Percentiles rank a stretch among this genome's conserved stretches.
Evolutionary conservation across 2,113 vertebrate species (phyloP).

Genomic region (Perca fluviatilis): DNA sequence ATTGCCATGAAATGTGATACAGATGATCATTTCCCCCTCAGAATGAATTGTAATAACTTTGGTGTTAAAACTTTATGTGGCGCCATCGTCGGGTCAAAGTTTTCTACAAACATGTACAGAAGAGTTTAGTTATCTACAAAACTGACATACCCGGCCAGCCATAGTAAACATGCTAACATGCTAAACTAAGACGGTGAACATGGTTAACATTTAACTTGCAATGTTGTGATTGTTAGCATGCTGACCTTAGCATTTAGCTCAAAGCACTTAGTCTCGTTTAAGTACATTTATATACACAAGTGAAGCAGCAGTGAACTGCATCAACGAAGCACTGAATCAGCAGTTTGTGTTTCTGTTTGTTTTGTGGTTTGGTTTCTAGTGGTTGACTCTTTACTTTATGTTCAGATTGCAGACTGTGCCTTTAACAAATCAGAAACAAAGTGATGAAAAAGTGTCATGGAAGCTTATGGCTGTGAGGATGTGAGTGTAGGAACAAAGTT

Average conservation of each 20-base stretch:
- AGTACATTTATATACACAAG: neutral
- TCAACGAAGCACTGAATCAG: neutral
- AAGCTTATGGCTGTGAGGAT: neutral
- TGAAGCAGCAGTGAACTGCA: neutral
- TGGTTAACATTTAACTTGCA: neutral
- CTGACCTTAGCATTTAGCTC: neutral
- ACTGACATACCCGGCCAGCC: neutral
- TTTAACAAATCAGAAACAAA: conserved; percentile 13
- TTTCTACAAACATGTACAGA: neutral
- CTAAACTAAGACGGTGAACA: neutral
- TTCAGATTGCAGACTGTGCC: neutral
- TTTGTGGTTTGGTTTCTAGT: neutral
- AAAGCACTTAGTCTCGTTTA: neutral
- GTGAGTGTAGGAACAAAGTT: conserved; percentile 8
- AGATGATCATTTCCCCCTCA: too few species aligned
- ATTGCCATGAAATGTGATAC: too few species aligned
- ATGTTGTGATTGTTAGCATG: neutral
- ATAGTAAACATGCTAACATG: neutral
- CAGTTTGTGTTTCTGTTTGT: neutral
- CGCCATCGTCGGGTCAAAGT: neutral
- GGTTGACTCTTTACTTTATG: neutral
- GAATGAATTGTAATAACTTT: too few species aligned
- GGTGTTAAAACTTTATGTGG: too few species aligned
- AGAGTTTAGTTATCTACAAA: neutral
- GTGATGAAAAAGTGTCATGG: neutral